A percentile compares a stretch with the other conserved stretches of the same genome.
Evolutionary conservation across 2,797 vertebrate genomes (phyloP).

Genomic region (Syndactyla subalaris): DNA sequence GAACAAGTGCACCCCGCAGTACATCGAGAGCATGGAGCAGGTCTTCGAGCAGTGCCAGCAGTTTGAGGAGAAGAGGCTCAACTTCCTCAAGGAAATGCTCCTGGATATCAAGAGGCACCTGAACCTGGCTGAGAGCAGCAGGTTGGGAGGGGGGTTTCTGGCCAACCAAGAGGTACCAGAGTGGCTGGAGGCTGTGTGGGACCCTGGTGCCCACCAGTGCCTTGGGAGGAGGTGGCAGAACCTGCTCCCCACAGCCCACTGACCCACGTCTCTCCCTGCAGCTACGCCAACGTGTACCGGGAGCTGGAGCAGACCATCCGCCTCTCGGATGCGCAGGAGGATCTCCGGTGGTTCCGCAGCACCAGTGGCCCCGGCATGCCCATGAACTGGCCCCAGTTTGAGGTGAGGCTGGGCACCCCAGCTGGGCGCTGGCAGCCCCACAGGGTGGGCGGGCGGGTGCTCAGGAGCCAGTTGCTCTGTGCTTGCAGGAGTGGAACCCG

Average conservation of each 20-base stretch:
- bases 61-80: slow-evolving; percentile 93
- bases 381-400: slow-evolving; percentile 98
- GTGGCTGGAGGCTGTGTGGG: fast-evolving
- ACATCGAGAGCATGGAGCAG: slow-evolving; percentile 95
- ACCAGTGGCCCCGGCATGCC: slow-evolving; percentile 91
- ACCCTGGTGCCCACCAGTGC: neutral
- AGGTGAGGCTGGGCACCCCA: slow-evolving; percentile 78
- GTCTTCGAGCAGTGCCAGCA: slow-evolving; percentile 96
- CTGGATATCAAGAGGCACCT: slow-evolving; percentile 94
- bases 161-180: neutral
- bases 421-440: neutral
- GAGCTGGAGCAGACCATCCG: slow-evolving; percentile 91
- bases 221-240: neutral
- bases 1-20: slow-evolving; percentile 89
- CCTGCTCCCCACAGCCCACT: neutral
- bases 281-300: slow-evolving; percentile 88
- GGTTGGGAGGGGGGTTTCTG: slow-evolving; percentile 71
- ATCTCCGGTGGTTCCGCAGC: slow-evolving; percentile 93
- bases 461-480: neutral
- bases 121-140: slow-evolving; percentile 93
- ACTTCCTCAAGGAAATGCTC: slow-evolving; percentile 92
- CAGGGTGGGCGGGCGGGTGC: fast-evolving
- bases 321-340: slow-evolving; percentile 88
- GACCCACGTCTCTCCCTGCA: neutral
- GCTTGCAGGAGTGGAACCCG: slow-evolving; percentile 93